Conservation (phyloP, 1,140 invertebrate genomes). For the Ceratosolen solmsi region DNA sequence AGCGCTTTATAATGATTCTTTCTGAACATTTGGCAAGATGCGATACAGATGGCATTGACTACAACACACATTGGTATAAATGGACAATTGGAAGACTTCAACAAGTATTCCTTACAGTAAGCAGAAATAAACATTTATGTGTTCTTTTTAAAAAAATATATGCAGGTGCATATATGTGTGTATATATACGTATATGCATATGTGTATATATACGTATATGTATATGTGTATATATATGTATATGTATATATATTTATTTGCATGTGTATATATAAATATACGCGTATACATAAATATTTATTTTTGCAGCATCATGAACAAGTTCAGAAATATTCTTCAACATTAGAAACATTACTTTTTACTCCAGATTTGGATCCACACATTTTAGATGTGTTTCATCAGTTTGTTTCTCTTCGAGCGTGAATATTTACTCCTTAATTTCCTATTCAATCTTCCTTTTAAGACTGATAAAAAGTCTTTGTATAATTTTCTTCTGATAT, state of each 20-base stretch:
- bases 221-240: not conserved
- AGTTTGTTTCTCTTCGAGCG: constrained; percentile 88
- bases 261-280: not conserved
- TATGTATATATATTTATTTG: too few species aligned
- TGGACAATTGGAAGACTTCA: constrained; percentile 96
- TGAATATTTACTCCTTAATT: constrained; percentile 64
- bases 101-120: constrained; percentile 95
- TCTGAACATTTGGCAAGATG: constrained; percentile 95
- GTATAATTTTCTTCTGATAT: constrained; percentile 40
- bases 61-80: constrained; percentile 96
- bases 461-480: constrained; percentile 34
- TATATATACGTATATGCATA: not conserved
- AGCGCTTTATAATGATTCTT: constrained; percentile 98
- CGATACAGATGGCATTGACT: constrained; percentile 94
- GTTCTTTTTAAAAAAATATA: constrained; percentile 47
- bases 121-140: constrained; percentile 61
- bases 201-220: too few species aligned
- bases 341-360: constrained; percentile 94
- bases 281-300: not conserved
- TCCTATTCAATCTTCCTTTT: constrained; percentile 19
- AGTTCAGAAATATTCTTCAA: constrained; percentile 97
- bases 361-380: constrained; percentile 96
- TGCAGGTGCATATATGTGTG: not conserved
- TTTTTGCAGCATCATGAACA: constrained; percentile 92
- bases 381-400: constrained; percentile 97